phyloP scores from a whole-genome alignment of 2,113 vertebrate species.

The Neolamprologus longior region DNA sequence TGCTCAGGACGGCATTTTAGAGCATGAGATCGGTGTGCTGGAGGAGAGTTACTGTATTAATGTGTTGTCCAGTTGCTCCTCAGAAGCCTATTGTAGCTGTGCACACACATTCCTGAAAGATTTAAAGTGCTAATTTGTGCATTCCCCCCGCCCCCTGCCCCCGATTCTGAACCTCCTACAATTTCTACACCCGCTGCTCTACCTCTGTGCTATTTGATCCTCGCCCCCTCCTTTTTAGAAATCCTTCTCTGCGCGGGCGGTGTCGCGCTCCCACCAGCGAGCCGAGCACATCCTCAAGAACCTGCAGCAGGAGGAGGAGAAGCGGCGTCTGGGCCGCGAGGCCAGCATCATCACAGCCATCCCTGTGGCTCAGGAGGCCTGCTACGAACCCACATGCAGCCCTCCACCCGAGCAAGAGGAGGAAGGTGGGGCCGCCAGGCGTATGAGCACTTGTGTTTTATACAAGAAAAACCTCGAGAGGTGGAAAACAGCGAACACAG shows the following conservation, averaged over 20 bases:
- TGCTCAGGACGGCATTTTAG: slow-evolving; percentile 4
- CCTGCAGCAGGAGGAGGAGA: slow-evolving; percentile 97
- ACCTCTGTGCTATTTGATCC: not conserved
- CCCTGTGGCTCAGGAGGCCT: slow-evolving; percentile 94
- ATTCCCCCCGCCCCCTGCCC: not conserved
- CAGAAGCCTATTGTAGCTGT: slow-evolving; percentile 13
- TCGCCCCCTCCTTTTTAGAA: slow-evolving; percentile 69
- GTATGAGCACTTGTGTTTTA: not conserved
- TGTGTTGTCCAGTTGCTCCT: slow-evolving; percentile 38
- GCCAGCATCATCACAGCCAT: slow-evolving; percentile 97
- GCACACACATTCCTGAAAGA: slow-evolving; percentile 2
- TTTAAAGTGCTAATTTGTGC: not conserved
- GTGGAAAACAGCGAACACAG: not conserved
- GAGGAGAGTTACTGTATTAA: slow-evolving; percentile 61
- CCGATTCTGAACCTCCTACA: not conserved
- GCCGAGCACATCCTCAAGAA: slow-evolving; percentile 98
- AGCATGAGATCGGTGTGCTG: slow-evolving; percentile 32
- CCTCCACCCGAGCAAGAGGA: slow-evolving; percentile 94
- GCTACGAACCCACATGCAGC: slow-evolving; percentile 92
- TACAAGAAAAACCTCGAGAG: not conserved
- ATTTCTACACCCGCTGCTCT: not conserved
- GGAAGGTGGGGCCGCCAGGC: slow-evolving; percentile 78
- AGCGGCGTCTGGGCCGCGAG: slow-evolving; percentile 90
- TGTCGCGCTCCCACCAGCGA: slow-evolving; percentile 94
- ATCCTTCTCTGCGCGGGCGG: slow-evolving; percentile 95